Base-by-base conservation (phyloP, 1,140 invertebrate species). In the Amyelois transitella region DNA sequence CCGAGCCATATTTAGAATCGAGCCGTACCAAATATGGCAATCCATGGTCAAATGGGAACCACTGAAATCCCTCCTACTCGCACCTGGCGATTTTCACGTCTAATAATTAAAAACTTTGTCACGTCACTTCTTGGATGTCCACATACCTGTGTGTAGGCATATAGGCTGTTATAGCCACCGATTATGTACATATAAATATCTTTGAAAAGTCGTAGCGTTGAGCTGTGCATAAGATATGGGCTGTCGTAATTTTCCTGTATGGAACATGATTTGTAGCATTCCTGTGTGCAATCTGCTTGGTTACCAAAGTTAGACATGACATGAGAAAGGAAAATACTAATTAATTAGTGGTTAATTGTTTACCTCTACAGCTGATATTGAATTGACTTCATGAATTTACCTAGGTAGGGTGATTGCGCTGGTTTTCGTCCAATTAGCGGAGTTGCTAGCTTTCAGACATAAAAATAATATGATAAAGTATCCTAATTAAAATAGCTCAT, bases 1-100 rank as follows among this genome's bases (percentile, higher is more conserved):
- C 90, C 90, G 89, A 90, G 90, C 92, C 92, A 92, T 93, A 93
- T 93, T 92, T 93, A 92, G 92, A 92, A 90, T 85, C 90, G 90
- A 89, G 89, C 90, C 90, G 89, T 91, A 85, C 92, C 92, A 91
- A 92, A 92, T 93, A 92, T 90, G 92, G 92, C 86, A 91, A 91
- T 91, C 89, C 91, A 71, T 80, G 90, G 89, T 89, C 92, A 91
- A 92, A 92, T 91, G 92, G 91, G 92, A 92, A 90, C 89, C 91
- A 91, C 90, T 90, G 90, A 92, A 89, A 90, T 90, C 90, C 89
- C 90, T 90, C 90, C 90, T 90, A 88, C 89, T 88, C 66, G 75
- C 78, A 86, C 71, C 79, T 86, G 81, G 75, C 75, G 75, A 88
- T 88, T 88, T 88, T 85, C 83, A 84, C 72, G 76, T 86, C 79